phyloP scores from a whole-genome alignment of 2,797 vertebrate genomes.

The Chaetodon trifasciatus region DNA sequence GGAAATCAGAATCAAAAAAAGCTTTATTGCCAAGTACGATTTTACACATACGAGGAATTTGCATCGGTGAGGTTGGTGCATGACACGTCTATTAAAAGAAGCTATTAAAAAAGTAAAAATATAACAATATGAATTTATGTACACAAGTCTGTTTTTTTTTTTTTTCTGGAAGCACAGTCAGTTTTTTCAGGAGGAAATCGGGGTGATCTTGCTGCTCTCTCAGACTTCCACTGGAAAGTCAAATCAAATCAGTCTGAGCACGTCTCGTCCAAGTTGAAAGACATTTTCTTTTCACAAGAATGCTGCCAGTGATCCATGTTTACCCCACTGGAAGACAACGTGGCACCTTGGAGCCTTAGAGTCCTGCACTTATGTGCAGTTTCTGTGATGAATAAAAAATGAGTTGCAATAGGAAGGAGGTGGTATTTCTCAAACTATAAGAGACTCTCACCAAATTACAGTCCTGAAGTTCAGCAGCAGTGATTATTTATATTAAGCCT shows the following conservation, averaged over 20 bases:
- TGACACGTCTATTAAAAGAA: no score
- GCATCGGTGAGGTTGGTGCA: no score
- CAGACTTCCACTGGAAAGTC: neutral
- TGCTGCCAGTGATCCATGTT: neutral
- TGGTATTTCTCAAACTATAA: neutral
- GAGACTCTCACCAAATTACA: neutral
- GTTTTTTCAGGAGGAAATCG: neutral
- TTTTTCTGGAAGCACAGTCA: no score
- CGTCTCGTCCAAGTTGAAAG: neutral
- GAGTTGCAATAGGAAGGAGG: neutral
- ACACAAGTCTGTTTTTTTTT: no score
- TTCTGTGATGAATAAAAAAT: neutral
- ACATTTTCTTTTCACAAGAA: neutral
- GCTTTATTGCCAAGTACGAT: no score
- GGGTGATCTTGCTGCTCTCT: neutral
- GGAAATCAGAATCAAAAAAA: no score
- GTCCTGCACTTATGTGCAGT: neutral
- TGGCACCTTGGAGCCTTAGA: neutral
- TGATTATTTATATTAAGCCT: neutral
- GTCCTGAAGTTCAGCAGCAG: neutral
- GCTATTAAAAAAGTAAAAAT: no score
- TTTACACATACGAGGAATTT: no score
- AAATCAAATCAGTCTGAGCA: neutral
- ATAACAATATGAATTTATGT: no score
- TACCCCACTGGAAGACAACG: neutral